Evolutionary conservation across 2,797 vertebrate genomes (phyloP).

Genomic region (Salmo trutta): DNA sequence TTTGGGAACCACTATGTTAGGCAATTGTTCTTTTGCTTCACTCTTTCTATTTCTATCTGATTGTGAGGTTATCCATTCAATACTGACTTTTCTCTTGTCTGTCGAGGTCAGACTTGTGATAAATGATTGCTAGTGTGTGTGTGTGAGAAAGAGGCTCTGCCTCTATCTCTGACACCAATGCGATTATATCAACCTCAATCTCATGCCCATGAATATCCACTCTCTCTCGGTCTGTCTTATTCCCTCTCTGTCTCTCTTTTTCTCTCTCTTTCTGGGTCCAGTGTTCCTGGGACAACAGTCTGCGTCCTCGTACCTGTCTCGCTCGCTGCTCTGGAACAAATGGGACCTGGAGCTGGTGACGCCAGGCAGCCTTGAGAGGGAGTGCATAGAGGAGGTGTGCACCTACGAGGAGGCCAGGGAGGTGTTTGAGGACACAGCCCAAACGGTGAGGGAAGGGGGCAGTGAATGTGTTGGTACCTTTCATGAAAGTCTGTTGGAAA

Average conservation of each 20-base stretch:
- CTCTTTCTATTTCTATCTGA: too few relatives aligned
- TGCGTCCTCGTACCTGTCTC: constrained; percentile 79
- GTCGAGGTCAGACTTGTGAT: too few relatives aligned
- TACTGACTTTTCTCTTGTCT: too few relatives aligned
- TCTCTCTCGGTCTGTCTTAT: background rate
- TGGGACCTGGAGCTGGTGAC: constrained; percentile 87
- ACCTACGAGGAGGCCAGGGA: constrained; percentile 87
- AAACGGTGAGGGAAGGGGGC: constrained; percentile 66
- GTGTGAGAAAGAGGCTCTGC: background rate
- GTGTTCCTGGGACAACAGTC: constrained; percentile 70
- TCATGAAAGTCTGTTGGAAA: background rate
- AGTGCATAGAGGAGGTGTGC: constrained; percentile 83
- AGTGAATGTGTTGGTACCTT: background rate
- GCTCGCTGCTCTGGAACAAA: constrained; percentile 82
- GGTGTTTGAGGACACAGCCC: constrained; percentile 75
- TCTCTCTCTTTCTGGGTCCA: constrained; percentile 27
- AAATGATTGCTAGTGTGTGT: too few relatives aligned
- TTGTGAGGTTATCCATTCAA: too few relatives aligned
- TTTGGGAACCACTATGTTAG: too few relatives aligned
- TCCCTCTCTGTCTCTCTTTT: background rate
- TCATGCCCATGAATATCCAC: background rate
- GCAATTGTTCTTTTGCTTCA: too few relatives aligned
- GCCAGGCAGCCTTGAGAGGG: constrained; percentile 75
- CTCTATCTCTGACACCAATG: background rate
- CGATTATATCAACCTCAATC: background rate